Evolutionary conservation across 2,113 vertebrate species (phyloP).

Genomic region (Pomatostomus ruficeps): DNA sequence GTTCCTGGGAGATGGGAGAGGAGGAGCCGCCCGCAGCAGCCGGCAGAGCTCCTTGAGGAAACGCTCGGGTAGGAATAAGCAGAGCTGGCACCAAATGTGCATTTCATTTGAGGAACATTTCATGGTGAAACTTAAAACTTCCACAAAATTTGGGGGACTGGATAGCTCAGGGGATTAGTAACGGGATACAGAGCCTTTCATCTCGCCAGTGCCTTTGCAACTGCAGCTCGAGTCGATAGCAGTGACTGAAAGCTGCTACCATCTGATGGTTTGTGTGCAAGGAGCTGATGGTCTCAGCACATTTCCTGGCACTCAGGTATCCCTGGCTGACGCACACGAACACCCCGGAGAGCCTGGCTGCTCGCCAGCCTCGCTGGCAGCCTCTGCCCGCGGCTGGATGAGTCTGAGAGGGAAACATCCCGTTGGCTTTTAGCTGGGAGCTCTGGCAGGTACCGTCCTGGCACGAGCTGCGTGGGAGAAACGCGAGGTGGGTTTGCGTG

Average conservation of each 20-base stretch:
- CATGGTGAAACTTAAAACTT: constrained; percentile 71
- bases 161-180: constrained; percentile 68
- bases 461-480: background rate
- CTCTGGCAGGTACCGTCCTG: background rate
- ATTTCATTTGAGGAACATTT: constrained; percentile 68
- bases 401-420: background rate
- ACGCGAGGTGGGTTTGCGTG: background rate
- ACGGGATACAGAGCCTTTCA: constrained; percentile 66
- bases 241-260: constrained; percentile 61
- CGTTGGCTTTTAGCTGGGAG: background rate
- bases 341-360: background rate
- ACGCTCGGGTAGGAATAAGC: constrained; percentile 6
- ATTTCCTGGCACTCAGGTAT: constrained; percentile 62
- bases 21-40: background rate
- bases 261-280: constrained; percentile 53
- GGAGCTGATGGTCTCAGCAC: constrained; percentile 38
- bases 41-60: background rate
- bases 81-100: constrained; percentile 63
- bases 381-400: background rate
- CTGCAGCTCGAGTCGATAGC: constrained; percentile 53
- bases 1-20: background rate
- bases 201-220: constrained; percentile 61
- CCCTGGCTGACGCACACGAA: constrained; percentile 29
- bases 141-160: constrained; percentile 63
- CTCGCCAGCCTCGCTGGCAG: background rate